Conservation (phyloP, 2,888 invertebrate genomes). For the Drosophila longiperda region DNA sequence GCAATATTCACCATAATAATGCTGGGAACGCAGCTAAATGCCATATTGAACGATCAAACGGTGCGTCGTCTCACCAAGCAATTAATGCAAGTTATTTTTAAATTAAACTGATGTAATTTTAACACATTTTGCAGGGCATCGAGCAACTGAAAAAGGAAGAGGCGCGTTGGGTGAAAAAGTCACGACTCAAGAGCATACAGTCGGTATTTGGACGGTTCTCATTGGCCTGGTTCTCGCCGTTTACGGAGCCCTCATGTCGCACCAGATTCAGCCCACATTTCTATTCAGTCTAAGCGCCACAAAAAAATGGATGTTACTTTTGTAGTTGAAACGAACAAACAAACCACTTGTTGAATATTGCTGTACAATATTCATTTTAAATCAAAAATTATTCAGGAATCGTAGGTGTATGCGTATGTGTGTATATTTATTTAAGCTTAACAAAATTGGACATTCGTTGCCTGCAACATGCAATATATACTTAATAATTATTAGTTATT, state of each 20-base stretch:
- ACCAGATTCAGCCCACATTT: constrained; percentile 92
- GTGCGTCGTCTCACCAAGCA: constrained; percentile 86
- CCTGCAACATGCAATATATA: constrained; percentile 45
- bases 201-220: constrained; percentile 98
- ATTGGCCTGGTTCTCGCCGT: constrained; percentile 94
- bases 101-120: constrained; percentile 3
- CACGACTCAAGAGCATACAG: constrained; percentile 97
- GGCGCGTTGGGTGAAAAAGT: constrained; percentile 95
- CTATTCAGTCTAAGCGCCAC: constrained; percentile 90
- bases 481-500: constrained; percentile 36
- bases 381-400: constrained; percentile 23
- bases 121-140: constrained; percentile 90
- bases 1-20: constrained; percentile 99
- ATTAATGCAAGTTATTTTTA: neutral
- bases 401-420: constrained; percentile 32
- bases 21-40: constrained; percentile 98
- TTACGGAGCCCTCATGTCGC: constrained; percentile 90
- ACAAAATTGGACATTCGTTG: constrained; percentile 25
- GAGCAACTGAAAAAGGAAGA: constrained; percentile 98
- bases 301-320: constrained; percentile 21
- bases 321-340: constrained; percentile 57
- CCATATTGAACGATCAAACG: constrained; percentile 99
- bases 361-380: constrained; percentile 51
- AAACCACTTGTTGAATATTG: constrained; percentile 60
- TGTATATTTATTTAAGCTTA: constrained; percentile 52